Conservation (phyloP, 2,113 vertebrate species). For the Percopsis transmontana region DNA sequence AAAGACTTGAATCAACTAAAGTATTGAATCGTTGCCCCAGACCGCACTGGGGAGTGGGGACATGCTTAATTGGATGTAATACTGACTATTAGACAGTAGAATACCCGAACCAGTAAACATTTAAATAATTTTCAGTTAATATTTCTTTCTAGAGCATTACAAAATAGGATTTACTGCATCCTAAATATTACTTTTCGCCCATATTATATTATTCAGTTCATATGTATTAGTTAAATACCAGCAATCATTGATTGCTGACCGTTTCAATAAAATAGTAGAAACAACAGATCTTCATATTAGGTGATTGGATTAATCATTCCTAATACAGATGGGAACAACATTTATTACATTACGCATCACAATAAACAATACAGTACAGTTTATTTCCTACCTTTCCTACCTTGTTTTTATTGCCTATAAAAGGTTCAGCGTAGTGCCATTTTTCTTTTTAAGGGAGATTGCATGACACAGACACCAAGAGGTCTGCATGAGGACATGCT, state of each 20-base stretch:
- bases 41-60: too few species aligned
- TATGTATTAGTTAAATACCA: background rate
- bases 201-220: too few species aligned
- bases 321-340: conserved; percentile 11
- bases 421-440: conserved; percentile 18
- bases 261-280: background rate
- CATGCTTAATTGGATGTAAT: too few species aligned
- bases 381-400: conserved; percentile 10
- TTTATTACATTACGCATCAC: too few species aligned
- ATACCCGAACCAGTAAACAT: background rate
- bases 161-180: background rate
- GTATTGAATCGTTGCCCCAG: too few species aligned
- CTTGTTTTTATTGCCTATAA: conserved; percentile 1
- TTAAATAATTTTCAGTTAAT: background rate
- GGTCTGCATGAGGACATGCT: conserved; percentile 40
- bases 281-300: background rate
- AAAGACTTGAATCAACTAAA: too few species aligned
- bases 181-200: background rate
- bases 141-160: background rate
- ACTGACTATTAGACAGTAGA: too few species aligned
- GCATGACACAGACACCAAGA: conserved; percentile 41
- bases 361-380: background rate
- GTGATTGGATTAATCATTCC: conserved; percentile 11
- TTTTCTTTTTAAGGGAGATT: conserved; percentile 45
- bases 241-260: background rate